A percentile compares a stretch with the other conserved stretches of the same genome.
phyloP scores from a whole-genome alignment of 2,888 invertebrate species.

The Osedax fenrisi region DNA sequence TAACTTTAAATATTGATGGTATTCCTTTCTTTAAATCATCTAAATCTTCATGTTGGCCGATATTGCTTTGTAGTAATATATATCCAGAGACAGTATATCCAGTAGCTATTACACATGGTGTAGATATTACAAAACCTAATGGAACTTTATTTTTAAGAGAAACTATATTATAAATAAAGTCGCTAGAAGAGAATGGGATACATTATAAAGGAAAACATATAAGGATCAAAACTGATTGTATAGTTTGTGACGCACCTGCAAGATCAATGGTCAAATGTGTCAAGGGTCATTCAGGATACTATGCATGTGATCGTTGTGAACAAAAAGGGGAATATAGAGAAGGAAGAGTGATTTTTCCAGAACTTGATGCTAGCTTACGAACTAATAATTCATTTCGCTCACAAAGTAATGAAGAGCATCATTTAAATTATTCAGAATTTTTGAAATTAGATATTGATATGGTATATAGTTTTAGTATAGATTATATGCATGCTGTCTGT shows the following conservation, averaged over 20 bases:
- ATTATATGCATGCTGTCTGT: slow-evolving; percentile 15
- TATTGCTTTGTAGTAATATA: background rate
- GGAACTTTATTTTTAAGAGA: background rate
- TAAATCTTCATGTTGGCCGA: background rate
- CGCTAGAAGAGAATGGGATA: background rate
- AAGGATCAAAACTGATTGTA: slow-evolving; percentile 14
- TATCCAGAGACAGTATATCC: background rate
- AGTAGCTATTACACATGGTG: background rate
- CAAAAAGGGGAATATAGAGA: slow-evolving; percentile 21
- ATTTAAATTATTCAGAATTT: slow-evolving; percentile 12
- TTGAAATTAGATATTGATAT: slow-evolving; percentile 20
- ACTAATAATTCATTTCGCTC: background rate
- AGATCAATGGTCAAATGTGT: slow-evolving; percentile 29
- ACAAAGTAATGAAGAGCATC: slow-evolving; percentile 6
- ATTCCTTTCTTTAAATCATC: background rate
- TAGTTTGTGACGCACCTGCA: slow-evolving; percentile 34
- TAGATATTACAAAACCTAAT: background rate
- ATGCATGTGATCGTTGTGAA: slow-evolving; percentile 31
- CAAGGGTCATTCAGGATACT: slow-evolving; percentile 29
- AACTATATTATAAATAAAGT: too few relatives aligned
- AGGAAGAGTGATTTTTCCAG: background rate
- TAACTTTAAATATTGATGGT: background rate
- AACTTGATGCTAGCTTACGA: background rate
- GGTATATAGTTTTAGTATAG: slow-evolving; percentile 15
- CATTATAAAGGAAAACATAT: background rate